Evolutionary conservation across 2,888 invertebrate species (phyloP).

Genomic region (Pyralis farinalis): DNA sequence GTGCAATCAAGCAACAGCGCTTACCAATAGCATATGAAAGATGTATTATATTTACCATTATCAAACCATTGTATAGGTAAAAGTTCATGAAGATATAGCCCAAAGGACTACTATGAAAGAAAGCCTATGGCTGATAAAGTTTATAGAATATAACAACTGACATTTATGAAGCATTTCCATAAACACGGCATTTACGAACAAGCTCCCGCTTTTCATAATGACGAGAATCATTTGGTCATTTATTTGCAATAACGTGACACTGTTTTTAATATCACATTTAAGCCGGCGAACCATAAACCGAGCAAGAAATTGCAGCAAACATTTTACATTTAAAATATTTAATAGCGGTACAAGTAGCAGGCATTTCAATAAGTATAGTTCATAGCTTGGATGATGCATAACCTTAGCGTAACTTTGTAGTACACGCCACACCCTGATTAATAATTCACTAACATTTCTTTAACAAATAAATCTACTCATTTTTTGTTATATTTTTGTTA

Average conservation of each 20-base stretch:
- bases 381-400: too few species aligned
- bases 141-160: conserved; percentile 29
- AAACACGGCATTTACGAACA: conserved; percentile 40
- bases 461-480: too few species aligned
- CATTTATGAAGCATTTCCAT: conserved; percentile 38
- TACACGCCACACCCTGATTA: too few species aligned
- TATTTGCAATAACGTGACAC: conserved; percentile 28
- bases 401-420: too few species aligned
- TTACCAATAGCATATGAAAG: too few species aligned
- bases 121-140: conserved; percentile 21
- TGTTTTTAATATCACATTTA: conserved; percentile 12
- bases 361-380: not conserved
- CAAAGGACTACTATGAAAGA: too few species aligned
- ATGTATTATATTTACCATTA: too few species aligned
- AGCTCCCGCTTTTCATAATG: conserved; percentile 32
- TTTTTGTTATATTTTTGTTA: too few species aligned
- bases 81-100: too few species aligned
- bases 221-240: conserved; percentile 32
- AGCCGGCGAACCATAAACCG: conserved; percentile 2
- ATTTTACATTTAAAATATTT: conserved; percentile 9
- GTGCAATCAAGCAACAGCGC: too few species aligned
- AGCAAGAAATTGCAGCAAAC: conserved; percentile 2
- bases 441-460: too few species aligned
- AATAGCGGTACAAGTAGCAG: conserved; percentile 1
- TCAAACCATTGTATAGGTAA: too few species aligned